These are phyloP conservation scores for Alethe diademata DNA, from an alignment of 2,113 vertebrate species.

Conservation along the genomic window DNA sequence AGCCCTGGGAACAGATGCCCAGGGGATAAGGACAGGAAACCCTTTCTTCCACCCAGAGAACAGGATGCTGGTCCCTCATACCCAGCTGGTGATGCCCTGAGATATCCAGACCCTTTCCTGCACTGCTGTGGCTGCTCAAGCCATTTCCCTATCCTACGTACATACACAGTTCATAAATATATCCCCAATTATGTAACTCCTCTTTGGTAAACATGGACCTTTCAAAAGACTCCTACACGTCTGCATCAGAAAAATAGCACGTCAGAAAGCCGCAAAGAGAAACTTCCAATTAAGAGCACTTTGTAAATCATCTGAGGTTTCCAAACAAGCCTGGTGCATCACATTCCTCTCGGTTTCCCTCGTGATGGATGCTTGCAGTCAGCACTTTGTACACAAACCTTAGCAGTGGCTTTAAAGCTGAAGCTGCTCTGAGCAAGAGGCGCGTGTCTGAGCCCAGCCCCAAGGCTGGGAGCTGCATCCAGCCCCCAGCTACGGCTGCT, in stretches of 20 bases:
- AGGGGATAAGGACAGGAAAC: neutral
- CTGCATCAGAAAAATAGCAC: neutral
- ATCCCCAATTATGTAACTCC: neutral
- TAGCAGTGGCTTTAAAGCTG: neutral
- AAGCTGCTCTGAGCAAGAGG: neutral
- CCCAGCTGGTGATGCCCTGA: neutral
- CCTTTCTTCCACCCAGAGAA: neutral
- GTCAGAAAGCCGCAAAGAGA: constrained; percentile 3
- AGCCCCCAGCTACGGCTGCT: neutral
- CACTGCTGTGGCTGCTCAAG: neutral
- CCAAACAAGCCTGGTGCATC: constrained; percentile 1
- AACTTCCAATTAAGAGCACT: constrained; percentile 40
- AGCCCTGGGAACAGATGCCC: neutral
- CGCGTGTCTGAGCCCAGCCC: neutral
- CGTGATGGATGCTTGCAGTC: neutral
- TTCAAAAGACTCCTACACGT: neutral
- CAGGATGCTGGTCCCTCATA: fast-evolving
- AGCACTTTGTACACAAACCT: neutral
- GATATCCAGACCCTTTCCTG: neutral
- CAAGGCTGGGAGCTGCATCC: neutral
- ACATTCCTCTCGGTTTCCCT: neutral
- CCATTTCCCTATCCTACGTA: neutral
- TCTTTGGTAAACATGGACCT: constrained; percentile 18
- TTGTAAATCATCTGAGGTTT: constrained; percentile 35
- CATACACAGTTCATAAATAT: neutral